Evolutionary conservation across 2,888 invertebrate genomes (phyloP).

Genomic region (Creontiades dilutus): DNA sequence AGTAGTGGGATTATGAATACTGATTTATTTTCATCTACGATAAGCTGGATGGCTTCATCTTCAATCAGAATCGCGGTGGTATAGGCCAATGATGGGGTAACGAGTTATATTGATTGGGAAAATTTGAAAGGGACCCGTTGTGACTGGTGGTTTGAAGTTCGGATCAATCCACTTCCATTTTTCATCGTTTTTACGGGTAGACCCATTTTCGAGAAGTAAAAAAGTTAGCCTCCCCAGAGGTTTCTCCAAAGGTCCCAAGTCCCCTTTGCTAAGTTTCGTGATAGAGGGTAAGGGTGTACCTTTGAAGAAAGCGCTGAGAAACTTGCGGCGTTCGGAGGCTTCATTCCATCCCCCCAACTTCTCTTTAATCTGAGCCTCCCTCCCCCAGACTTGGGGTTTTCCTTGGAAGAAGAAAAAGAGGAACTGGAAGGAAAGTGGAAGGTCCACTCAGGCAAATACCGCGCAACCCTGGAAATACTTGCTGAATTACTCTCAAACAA

Average conservation of each 20-base stretch:
- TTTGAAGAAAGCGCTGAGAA: conserved; percentile 7
- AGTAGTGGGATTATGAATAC: no score
- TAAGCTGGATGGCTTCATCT: no score
- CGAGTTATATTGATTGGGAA: no score
- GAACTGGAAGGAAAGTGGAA: neutral
- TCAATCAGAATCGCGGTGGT: no score
- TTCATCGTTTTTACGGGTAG: no score
- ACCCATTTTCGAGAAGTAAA: no score
- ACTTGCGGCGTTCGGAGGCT: conserved; percentile 8
- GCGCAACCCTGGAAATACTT: neutral
- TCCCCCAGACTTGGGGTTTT: neutral
- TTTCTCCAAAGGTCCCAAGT: neutral
- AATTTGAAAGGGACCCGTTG: no score
- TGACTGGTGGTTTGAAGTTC: no score
- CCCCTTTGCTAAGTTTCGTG: neutral
- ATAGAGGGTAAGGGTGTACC: neutral
- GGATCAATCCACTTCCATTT: no score
- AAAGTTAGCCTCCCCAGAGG: neutral
- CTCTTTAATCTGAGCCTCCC: conserved; percentile 11
- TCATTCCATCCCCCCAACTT: neutral
- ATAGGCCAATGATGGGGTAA: no score
- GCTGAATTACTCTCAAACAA: conserved; percentile 7
- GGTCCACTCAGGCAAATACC: conserved; percentile 1
- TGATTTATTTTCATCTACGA: no score
- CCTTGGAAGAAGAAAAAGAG: neutral